Evolutionary conservation across 2,113 vertebrate genomes (phyloP), one percentile per base, ranked within the genome.

Genomic region (Zosterops japonicus): DNA sequence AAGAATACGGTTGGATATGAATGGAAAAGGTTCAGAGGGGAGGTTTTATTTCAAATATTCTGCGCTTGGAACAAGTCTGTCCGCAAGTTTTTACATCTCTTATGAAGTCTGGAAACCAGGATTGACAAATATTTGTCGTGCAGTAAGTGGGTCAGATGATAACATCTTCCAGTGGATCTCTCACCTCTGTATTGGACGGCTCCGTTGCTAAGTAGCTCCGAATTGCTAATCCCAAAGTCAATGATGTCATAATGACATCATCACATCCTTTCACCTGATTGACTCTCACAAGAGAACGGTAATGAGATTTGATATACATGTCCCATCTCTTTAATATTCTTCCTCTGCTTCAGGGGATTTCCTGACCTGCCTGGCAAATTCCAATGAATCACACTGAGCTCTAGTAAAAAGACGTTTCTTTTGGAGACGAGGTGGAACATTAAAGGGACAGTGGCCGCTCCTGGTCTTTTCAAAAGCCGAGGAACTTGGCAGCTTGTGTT

Each of bases 261-360:
- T 90, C 91, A 53, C 5, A 55, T 95, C 92, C 95, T 95, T 97
- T 95, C 95, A 96, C 90, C 96, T 95, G 94, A 94, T 97, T 97
- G 96, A 90, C 78, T 96, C 93, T 92, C 77, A 85, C 75, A 95
- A 93, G 91, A 80, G 96, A 96, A 97, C 91, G 55, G 88, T 97
- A 97, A 97, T 97, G 87, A 96, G 95, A 96, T 97, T 97, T 97
- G 96, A 97, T 96, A 95, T 96, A 96, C 94, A 95, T 95, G 95
- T 96, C 96, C 87, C 92, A 96, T 96, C 95, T 96, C 71, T 80
- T 97, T 96, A 97, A 95, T 90, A 95, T 97, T 97, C 84, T 95
- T 95, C 92, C 83, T 95, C 76, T 93, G 93, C 96, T 97, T 94
- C 88, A 92, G 96, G 96, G 96, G 89, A 97, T 96, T 92, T 95